These are phyloP conservation scores for Austrolebias charrua DNA, from an alignment of 2,797 vertebrate genomes.

Conservation along the genomic window DNA sequence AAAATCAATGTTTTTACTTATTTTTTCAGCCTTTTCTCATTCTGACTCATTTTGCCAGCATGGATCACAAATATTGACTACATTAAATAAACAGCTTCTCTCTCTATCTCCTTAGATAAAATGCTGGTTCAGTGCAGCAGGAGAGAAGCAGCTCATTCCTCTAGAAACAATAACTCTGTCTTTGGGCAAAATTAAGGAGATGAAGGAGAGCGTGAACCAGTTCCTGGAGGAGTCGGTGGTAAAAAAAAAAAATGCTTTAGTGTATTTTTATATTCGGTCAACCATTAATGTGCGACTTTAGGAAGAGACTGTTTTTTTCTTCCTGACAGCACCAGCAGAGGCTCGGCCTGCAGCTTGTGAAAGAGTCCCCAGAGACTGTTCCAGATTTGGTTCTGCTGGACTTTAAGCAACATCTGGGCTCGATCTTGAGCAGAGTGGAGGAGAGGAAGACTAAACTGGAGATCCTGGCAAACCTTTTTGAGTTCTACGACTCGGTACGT, in stretches of 20 bases:
- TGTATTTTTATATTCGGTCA: background rate
- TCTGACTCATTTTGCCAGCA: no score
- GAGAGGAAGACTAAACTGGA: slow-evolving; percentile 74
- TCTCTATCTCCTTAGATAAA: slow-evolving; percentile 71
- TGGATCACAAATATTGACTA: background rate
- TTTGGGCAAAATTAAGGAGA: slow-evolving; percentile 64
- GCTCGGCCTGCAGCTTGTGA: slow-evolving; percentile 70
- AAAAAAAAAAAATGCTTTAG: slow-evolving; percentile 9
- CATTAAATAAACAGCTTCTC: background rate
- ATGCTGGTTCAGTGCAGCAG: slow-evolving; percentile 79
- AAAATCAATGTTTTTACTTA: no score
- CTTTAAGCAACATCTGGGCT: slow-evolving; percentile 75
- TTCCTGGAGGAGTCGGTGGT: slow-evolving; percentile 77
- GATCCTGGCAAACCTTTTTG: slow-evolving; percentile 77
- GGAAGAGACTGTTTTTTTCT: background rate
- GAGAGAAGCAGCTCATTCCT: slow-evolving; percentile 71
- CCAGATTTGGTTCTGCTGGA: slow-evolving; percentile 61
- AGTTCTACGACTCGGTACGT: slow-evolving; percentile 82
- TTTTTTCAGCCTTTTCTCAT: no score
- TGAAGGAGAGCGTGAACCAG: slow-evolving; percentile 67
- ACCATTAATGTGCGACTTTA: background rate
- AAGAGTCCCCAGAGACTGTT: slow-evolving; percentile 67
- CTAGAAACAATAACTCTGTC: slow-evolving; percentile 73
- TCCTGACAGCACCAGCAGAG: slow-evolving; percentile 75
- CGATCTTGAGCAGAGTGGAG: slow-evolving; percentile 71